Evolutionary conservation across 2,113 vertebrate genomes (phyloP).

Genomic region (Passerina amoena): DNA sequence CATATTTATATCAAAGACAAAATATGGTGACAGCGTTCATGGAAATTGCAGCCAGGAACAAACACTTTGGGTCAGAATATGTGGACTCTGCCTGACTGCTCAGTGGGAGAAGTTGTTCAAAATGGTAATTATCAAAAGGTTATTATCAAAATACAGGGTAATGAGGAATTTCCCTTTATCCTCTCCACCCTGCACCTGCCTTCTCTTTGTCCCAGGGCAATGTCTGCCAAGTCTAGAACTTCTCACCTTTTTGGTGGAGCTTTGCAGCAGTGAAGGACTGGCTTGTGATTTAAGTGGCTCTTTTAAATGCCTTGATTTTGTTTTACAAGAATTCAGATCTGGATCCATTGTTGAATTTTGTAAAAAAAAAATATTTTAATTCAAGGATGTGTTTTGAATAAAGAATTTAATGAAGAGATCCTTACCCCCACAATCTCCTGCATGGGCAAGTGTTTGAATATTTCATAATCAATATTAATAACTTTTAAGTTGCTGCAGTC

Average conservation of each 20-base stretch:
- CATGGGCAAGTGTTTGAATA: slow-evolving; percentile 45
- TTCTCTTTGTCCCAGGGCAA: neutral
- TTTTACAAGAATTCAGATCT: neutral
- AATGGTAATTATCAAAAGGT: neutral
- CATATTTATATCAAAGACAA: neutral
- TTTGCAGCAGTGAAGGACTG: neutral
- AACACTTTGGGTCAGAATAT: neutral
- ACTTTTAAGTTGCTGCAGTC: slow-evolving; percentile 38
- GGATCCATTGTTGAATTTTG: neutral
- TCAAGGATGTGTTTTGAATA: neutral
- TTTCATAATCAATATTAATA: slow-evolving; percentile 61
- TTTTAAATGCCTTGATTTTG: neutral
- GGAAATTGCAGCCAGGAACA: neutral
- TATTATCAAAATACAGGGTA: neutral
- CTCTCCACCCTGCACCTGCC: neutral
- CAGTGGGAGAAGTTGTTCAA: neutral
- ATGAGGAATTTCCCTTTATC: neutral
- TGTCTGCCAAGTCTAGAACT: neutral
- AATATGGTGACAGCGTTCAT: neutral
- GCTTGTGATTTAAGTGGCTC: neutral
- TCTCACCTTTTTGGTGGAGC: neutral
- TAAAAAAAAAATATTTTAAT: neutral
- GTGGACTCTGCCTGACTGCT: neutral
- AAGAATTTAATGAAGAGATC: slow-evolving; percentile 10
- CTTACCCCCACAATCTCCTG: neutral